Conservation (phyloP, 2,113 vertebrate genomes). For the Ammodytes dubius region DNA sequence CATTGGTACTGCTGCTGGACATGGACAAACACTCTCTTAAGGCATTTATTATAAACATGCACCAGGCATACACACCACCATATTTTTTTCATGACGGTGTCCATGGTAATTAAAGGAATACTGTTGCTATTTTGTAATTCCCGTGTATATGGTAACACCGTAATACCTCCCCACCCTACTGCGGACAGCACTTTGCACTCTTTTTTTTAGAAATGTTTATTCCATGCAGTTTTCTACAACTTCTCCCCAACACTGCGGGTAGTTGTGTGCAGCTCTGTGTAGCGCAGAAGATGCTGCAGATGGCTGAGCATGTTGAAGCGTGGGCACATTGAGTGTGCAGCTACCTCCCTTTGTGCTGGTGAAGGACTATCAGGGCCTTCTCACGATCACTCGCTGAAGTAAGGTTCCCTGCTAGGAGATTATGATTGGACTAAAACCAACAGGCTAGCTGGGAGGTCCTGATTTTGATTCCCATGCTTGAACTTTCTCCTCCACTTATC, state of each 20-base stretch:
- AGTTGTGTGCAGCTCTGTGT: constrained; percentile 24
- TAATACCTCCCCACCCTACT: too few relatives aligned
- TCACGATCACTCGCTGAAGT: constrained; percentile 53
- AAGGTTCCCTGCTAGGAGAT: constrained; percentile 50
- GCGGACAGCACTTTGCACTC: constrained; percentile 12
- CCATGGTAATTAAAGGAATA: too few relatives aligned
- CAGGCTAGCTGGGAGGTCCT: constrained; percentile 41
- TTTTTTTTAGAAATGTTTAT: not conserved
- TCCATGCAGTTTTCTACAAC: constrained; percentile 2
- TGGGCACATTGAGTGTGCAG: constrained; percentile 29
- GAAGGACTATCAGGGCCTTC: constrained; percentile 60
- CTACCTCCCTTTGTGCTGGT: constrained; percentile 61
- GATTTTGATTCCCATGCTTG: constrained; percentile 48
- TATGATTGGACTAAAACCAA: constrained; percentile 63
- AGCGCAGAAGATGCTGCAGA: constrained; percentile 38
- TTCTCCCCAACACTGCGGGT: constrained; percentile 31
- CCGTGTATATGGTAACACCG: too few relatives aligned
- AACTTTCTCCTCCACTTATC: constrained; percentile 36
- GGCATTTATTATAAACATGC: too few relatives aligned
- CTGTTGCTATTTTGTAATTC: too few relatives aligned
- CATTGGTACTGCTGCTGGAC: too few relatives aligned
- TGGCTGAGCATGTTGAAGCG: constrained; percentile 55
- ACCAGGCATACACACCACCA: too few relatives aligned
- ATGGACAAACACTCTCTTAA: too few relatives aligned
- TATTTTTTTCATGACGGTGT: too few relatives aligned